phyloP scores from a whole-genome alignment of 2,888 invertebrate genomes.

The Cactoblastis cactorum region DNA sequence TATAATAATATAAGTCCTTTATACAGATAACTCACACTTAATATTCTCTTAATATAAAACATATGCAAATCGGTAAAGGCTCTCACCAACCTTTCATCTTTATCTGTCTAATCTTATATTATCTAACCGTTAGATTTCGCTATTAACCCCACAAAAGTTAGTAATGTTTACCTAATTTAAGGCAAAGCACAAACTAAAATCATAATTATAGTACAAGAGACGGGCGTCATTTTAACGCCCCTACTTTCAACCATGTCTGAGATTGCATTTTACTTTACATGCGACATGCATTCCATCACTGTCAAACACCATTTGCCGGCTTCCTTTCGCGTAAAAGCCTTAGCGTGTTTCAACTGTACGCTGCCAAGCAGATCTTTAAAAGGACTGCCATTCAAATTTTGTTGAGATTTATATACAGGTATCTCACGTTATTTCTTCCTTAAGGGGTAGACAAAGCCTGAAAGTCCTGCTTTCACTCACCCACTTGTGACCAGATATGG shows the following conservation, averaged over 20 bases:
- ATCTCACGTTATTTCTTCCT: neutral
- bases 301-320: neutral
- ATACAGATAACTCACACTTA: no score
- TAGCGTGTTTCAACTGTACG: slow-evolving; percentile 3
- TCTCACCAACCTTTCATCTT: no score
- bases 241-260: neutral
- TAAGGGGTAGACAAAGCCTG: neutral
- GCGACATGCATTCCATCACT: neutral
- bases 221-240: no score
- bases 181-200: no score
- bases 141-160: no score
- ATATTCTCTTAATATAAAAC: no score
- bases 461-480: neutral
- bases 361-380: neutral
- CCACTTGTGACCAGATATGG: neutral
- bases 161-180: no score
- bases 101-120: no score
- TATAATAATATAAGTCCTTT: no score
- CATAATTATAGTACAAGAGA: no score
- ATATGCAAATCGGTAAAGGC: no score
- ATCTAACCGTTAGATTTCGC: no score
- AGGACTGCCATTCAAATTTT: neutral
- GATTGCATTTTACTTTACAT: neutral
- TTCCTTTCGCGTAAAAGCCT: slow-evolving; percentile 10
- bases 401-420: neutral